These are phyloP conservation scores for Saimiri boliviensis DNA, from an alignment of 2,113 vertebrate species.

Conservation along the genomic window DNA sequence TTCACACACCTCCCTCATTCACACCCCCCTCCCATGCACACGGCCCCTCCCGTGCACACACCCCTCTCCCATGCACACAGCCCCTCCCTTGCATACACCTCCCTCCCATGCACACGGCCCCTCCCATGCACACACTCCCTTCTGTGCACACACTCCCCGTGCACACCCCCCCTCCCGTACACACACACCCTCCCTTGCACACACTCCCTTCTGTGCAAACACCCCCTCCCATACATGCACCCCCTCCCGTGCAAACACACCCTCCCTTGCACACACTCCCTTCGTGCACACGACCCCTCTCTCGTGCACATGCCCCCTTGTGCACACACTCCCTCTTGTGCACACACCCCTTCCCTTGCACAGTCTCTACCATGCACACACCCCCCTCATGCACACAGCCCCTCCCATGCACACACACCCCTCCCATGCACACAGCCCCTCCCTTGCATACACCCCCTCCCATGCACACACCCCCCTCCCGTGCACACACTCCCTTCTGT, in stretches of 20 bases:
- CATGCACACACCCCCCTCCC: accelerated
- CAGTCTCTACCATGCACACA: accelerated
- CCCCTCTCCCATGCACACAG: accelerated
- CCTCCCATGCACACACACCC: accelerated
- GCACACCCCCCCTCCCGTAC: accelerated
- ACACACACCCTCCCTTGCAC: accelerated
- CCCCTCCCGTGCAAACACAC: accelerated
- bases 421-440: too few species aligned
- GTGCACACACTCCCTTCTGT: too few species aligned
- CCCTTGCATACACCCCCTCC: too few species aligned
- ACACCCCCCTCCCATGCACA: accelerated
- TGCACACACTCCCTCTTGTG: accelerated
- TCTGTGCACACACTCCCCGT: accelerated
- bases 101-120: accelerated
- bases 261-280: accelerated
- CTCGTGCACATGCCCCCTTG: too few species aligned
- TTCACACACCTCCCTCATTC: accelerated
- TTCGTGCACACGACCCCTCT: too few species aligned
- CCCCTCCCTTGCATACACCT: too few species aligned
- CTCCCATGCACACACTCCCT: too few species aligned
- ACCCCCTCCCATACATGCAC: too few species aligned
- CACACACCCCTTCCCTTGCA: too few species aligned
- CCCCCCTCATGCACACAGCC: too few species aligned
- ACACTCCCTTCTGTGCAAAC: accelerated
- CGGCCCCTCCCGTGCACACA: accelerated